Evolutionary conservation across 23 tunicate genomes (phyloP).

Genomic region (Trididemnum clinides): DNA sequence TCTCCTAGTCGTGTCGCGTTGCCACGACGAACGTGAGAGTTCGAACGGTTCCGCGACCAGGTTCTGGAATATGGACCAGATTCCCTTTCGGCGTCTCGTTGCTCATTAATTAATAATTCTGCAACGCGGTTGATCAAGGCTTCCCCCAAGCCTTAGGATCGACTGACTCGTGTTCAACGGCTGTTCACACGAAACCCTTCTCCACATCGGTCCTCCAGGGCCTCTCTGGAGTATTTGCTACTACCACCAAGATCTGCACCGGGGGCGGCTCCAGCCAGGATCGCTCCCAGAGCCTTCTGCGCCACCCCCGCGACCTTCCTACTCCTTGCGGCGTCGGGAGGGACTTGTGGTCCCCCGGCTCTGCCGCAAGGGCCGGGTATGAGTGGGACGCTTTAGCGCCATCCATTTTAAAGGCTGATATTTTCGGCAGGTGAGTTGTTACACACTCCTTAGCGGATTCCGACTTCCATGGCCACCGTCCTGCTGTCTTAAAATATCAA

Average conservation of each 20-base stretch:
- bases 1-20: not conserved
- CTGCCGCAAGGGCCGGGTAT: slow-evolving; percentile 47
- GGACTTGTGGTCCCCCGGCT: not conserved
- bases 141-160: slow-evolving; percentile 1
- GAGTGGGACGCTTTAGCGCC: slow-evolving; percentile 61
- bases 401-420: slow-evolving; percentile 77
- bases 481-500: slow-evolving; percentile 72
- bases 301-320: slow-evolving; percentile 51
- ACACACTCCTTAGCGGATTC: slow-evolving; percentile 80
- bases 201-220: slow-evolving; percentile 63
- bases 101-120: not conserved
- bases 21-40: not conserved
- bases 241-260: slow-evolving; percentile 62
- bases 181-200: slow-evolving; percentile 64
- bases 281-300: not conserved
- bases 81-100: not conserved
- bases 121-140: not conserved
- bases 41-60: not conserved
- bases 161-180: slow-evolving; percentile 36
- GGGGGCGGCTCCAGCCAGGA: slow-evolving; percentile 29
- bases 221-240: slow-evolving; percentile 52
- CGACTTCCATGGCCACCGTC: slow-evolving; percentile 89
- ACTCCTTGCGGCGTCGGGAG: slow-evolving; percentile 44
- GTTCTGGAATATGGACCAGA: not conserved
- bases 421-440: slow-evolving; percentile 81